Evolutionary conservation across 92 coral and sea anemone species (phyloP).

Genomic region (Epizoanthus stellaris): DNA sequence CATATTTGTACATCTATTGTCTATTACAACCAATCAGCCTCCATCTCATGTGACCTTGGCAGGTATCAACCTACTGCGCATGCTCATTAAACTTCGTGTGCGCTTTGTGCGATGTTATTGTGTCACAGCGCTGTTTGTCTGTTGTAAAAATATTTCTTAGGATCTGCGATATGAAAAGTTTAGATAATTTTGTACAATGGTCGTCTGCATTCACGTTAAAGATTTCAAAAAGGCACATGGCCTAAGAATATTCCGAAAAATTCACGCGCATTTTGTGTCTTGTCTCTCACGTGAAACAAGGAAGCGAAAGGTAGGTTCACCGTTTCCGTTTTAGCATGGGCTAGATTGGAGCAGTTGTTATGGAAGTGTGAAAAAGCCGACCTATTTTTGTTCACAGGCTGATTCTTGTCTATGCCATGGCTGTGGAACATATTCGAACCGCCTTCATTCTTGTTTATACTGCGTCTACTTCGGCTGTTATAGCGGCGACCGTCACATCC

Average conservation of each 20-base stretch:
- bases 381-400: conserved; percentile 69
- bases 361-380: conserved; percentile 12
- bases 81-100: neutral
- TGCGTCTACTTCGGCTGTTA: conserved; percentile 99
- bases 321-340: conserved; percentile 38
- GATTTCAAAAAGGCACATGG: conserved; percentile 88
- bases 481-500: conserved; percentile 95
- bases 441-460: conserved; percentile 92
- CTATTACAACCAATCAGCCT: conserved; percentile 32
- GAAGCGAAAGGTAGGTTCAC: conserved; percentile 88
- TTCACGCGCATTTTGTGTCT: conserved; percentile 86
- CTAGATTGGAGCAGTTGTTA: conserved; percentile 1
- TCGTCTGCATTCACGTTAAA: conserved; percentile 84
- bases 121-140: conserved; percentile 31
- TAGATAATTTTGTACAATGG: conserved; percentile 64
- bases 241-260: conserved; percentile 87
- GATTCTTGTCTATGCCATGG: conserved; percentile 85
- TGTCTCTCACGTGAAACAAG: conserved; percentile 92
- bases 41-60: conserved; percentile 26
- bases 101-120: conserved; percentile 37
- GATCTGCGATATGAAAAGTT: conserved; percentile 34
- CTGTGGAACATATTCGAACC: conserved; percentile 93
- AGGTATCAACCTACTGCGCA: neutral
- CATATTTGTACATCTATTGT: conserved; percentile 35
- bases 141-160: neutral